A percentile compares a stretch with the other conserved stretches of the same genome.
Evolutionary conservation across 2,888 invertebrate genomes (phyloP).

Genomic region (Subacronicta megacephala): DNA sequence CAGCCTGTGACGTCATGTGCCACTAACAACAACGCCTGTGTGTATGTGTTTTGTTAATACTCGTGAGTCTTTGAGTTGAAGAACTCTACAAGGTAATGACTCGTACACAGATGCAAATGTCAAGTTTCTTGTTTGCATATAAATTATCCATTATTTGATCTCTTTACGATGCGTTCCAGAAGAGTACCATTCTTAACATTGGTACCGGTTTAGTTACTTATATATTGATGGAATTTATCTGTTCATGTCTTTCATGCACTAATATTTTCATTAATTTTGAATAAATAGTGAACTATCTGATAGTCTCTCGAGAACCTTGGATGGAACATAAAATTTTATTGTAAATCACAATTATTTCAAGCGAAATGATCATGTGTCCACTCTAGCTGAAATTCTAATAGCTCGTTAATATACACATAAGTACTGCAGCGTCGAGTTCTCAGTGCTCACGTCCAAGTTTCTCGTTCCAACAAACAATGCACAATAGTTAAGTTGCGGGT

Average conservation of each 20-base stretch:
- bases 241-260: too few species aligned
- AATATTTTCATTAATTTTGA: too few species aligned
- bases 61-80: not conserved
- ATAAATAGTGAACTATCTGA: too few species aligned
- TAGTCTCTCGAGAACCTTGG: too few species aligned
- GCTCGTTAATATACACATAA: conserved; percentile 1
- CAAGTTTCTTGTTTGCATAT: not conserved
- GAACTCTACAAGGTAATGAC: conserved; percentile 7
- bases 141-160: not conserved
- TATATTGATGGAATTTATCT: too few species aligned
- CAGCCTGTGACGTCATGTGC: conserved; percentile 10
- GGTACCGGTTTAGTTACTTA: too few species aligned
- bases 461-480: conserved; percentile 32
- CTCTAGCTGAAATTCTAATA: not conserved
- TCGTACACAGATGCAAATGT: not conserved
- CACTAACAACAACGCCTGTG: not conserved
- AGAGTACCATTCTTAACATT: not conserved
- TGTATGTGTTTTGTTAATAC: not conserved
- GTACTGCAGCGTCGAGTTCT: not conserved
- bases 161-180: not conserved
- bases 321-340: too few species aligned
- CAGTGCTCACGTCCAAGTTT: conserved; percentile 5
- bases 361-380: not conserved
- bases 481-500: conserved; percentile 21
- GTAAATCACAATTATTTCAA: too few species aligned